These are phyloP conservation scores for Cyclophora punctaria DNA, from an alignment of 2,888 invertebrate genomes.

Conservation along the genomic window DNA sequence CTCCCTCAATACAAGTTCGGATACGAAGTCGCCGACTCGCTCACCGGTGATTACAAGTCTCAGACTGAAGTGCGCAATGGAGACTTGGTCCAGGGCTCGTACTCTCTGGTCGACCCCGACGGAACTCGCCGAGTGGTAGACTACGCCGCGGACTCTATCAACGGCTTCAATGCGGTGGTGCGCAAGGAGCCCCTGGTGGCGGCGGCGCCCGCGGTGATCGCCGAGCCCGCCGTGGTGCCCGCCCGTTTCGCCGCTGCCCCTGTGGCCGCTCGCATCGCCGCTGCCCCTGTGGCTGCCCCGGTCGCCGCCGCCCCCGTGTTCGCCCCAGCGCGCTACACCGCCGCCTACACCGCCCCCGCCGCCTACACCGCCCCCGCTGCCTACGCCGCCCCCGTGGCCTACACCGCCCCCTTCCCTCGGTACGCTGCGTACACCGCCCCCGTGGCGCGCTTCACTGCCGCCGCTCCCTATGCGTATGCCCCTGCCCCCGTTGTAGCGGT, in stretches of 20 bases:
- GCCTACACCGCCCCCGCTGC: conserved; percentile 30
- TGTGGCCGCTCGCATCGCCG: conserved; percentile 24
- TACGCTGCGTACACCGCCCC: conserved; percentile 34
- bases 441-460: conserved; percentile 29
- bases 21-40: conserved; percentile 53
- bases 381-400: conserved; percentile 29
- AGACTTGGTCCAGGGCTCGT: conserved; percentile 63
- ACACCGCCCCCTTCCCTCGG: conserved; percentile 14
- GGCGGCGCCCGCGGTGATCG: conserved; percentile 37
- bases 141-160: conserved; percentile 52
- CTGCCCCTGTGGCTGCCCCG: conserved; percentile 29
- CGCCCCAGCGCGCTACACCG: conserved; percentile 10
- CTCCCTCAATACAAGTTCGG: conserved; percentile 73
- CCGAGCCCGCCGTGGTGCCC: conserved; percentile 34
- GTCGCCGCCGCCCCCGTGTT: conserved; percentile 15
- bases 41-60: conserved; percentile 60
- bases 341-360: conserved; percentile 24
- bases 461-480: conserved; percentile 38
- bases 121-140: conserved; percentile 56
- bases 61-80: conserved; percentile 67
- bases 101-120: conserved; percentile 54
- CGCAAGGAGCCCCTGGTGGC: conserved; percentile 65
- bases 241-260: conserved; percentile 35
- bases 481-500: conserved; percentile 45
- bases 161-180: conserved; percentile 74